Evolutionary conservation across 2,797 vertebrate species (phyloP).

Genomic region (Todus mexicanus): DNA sequence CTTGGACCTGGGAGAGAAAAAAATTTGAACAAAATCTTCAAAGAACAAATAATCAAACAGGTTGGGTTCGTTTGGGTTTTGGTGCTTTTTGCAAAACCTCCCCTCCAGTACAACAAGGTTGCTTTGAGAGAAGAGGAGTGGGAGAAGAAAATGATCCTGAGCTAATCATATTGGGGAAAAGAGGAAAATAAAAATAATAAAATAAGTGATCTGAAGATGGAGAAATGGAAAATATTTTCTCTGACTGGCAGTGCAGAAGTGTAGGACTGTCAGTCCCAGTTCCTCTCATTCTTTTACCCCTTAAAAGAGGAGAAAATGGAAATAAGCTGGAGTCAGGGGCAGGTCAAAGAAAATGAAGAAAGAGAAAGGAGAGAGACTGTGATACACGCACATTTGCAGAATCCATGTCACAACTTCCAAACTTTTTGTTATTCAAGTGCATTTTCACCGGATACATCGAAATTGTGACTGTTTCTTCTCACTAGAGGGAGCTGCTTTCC

Average conservation of each 20-base stretch:
- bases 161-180: not conserved
- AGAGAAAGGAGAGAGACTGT: not conserved
- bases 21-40: not conserved
- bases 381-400: accelerated
- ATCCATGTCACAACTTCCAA: not conserved
- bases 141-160: not conserved
- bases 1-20: not conserved
- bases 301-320: not conserved
- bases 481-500: constrained; percentile 67
- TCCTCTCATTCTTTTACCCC: too few species aligned
- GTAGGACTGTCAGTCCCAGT: not conserved
- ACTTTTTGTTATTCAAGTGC: too few species aligned
- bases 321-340: not conserved
- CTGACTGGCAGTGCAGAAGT: accelerated
- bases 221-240: not conserved
- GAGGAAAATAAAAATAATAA: not conserved
- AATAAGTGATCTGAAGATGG: not conserved
- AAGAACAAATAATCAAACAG: not conserved
- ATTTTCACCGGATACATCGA: not conserved
- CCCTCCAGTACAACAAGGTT: not conserved
- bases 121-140: not conserved
- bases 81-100: not conserved
- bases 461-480: not conserved
- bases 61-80: too few species aligned
- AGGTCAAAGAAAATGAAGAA: not conserved